A percentile compares a stretch with the other conserved stretches of the same genome.
These are phyloP conservation scores for Hylaea fasciaria DNA, from an alignment of 2,888 invertebrate species.

Conservation along the genomic window DNA sequence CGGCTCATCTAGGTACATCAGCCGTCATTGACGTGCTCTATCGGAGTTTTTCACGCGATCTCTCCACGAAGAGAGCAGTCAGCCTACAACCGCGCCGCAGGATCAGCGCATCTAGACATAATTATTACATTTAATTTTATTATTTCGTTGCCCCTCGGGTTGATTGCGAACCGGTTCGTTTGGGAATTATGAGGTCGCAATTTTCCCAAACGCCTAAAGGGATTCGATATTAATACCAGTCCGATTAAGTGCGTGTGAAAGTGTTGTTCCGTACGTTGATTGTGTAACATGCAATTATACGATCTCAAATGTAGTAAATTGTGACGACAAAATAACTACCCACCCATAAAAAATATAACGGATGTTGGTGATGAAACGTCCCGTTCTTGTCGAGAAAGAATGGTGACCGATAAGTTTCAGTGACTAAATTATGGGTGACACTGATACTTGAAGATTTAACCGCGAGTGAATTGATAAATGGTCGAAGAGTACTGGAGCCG, in stretches of 20 bases:
- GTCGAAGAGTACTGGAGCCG: conserved; percentile 59
- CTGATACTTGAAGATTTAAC: conserved; percentile 43
- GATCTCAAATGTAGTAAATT: conserved; percentile 55
- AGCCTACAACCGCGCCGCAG: conserved; percentile 67
- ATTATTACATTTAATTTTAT: conserved; percentile 38
- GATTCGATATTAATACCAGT: conserved; percentile 5
- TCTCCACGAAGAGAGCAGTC: conserved; percentile 80
- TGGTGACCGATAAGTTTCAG: conserved; percentile 36
- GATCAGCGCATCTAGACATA: conserved; percentile 60
- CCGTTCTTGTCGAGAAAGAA: conserved; percentile 10
- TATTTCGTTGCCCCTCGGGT: conserved; percentile 31
- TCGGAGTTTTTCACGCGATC: conserved; percentile 82
- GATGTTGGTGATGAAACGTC: conserved; percentile 37
- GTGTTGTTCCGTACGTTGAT: conserved; percentile 48
- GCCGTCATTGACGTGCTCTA: conserved; percentile 71
- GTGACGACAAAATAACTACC: conserved; percentile 48
- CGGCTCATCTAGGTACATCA: conserved; percentile 30
- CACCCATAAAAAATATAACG: conserved; percentile 48
- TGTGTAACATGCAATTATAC: conserved; percentile 57
- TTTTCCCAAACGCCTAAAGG: conserved; percentile 9
- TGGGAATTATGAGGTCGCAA: conserved; percentile 17
- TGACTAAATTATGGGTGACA: conserved; percentile 48
- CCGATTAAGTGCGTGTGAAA: conserved; percentile 49
- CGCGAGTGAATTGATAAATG: conserved; percentile 41
- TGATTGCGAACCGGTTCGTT: conserved; percentile 35